A percentile compares a stretch with the other conserved stretches of the same genome.
Conservation (phyloP, 2,888 invertebrate genomes). For the Salpingus planirostris region DNA sequence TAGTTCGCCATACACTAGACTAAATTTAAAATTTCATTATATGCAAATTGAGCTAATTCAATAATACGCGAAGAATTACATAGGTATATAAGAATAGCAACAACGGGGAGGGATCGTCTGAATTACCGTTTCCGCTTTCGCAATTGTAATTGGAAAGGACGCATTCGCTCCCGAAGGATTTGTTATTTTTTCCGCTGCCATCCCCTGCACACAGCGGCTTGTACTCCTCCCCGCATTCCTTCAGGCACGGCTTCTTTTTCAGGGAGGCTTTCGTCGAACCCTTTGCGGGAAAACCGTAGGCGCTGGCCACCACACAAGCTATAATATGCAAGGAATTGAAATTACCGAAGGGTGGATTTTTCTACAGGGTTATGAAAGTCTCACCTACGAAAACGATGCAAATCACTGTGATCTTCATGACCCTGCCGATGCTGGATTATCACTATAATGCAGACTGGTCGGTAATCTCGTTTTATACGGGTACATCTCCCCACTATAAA, state of each 20-base stretch:
- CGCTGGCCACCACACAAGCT: constrained; percentile 40
- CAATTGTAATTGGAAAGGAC: constrained; percentile 58
- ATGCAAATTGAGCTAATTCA: too few relatives aligned
- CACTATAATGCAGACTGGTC: too few relatives aligned
- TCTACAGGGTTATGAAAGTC: too few relatives aligned
- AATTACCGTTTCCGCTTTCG: constrained; percentile 53
- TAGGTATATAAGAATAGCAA: constrained; percentile 4
- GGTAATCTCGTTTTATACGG: too few relatives aligned
- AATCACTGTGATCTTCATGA: too few relatives aligned
- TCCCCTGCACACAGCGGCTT: constrained; percentile 58
- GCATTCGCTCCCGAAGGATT: constrained; percentile 55
- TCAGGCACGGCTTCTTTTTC: constrained; percentile 50
- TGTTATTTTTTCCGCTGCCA: constrained; percentile 45
- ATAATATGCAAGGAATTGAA: too few relatives aligned
- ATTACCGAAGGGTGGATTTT: too few relatives aligned
- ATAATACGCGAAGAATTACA: too few relatives aligned
- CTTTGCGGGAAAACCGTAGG: constrained; percentile 48
- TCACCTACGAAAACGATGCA: too few relatives aligned
- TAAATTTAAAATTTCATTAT: background rate
- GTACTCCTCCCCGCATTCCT: constrained; percentile 46
- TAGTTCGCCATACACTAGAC: constrained; percentile 8
- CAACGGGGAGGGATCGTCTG: too few relatives aligned
- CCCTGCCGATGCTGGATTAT: too few relatives aligned
- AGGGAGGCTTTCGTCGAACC: constrained; percentile 50
- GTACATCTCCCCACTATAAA: too few relatives aligned